Evolutionary conservation across 2,113 vertebrate species (phyloP).

Genomic region (Corapipo altera): DNA sequence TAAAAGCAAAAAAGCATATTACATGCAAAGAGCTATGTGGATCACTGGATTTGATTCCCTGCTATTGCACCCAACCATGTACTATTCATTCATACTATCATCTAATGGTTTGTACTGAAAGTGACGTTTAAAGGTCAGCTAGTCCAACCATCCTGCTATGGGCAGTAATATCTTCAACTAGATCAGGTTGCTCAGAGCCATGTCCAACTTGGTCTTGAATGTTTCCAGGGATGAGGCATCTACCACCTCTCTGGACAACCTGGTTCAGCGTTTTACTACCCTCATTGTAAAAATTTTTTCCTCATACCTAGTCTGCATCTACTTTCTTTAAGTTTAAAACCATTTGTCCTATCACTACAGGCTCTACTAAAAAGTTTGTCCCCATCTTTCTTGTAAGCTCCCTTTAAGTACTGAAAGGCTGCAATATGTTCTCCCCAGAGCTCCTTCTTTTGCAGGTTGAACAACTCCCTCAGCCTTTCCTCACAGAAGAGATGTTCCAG

Average conservation of each 20-base stretch:
- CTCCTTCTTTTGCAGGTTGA: not conserved
- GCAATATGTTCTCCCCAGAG: fast-evolving
- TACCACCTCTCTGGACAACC: not conserved
- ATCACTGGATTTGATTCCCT: not conserved
- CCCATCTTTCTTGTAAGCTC: not conserved
- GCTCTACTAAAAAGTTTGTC: not conserved
- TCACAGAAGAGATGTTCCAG: not conserved
- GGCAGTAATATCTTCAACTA: not conserved
- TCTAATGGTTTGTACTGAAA: not conserved
- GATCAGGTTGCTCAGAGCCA: not conserved
- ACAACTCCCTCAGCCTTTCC: not conserved
- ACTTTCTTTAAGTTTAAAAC: not conserved
- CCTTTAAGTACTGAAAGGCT: not conserved
- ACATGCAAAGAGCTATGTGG: not conserved
- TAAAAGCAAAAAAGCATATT: not conserved
- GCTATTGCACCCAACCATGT: not conserved
- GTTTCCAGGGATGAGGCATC: not conserved
- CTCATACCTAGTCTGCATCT: not conserved
- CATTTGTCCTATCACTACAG: not conserved
- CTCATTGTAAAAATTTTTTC: fast-evolving
- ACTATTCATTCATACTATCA: not conserved
- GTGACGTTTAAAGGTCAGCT: not conserved
- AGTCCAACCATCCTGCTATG: not conserved
- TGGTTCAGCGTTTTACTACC: not conserved
- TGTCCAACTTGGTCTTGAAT: not conserved